phyloP scores from a whole-genome alignment of 2,797 vertebrate species.

The Pantherophis alleghaniensis region DNA sequence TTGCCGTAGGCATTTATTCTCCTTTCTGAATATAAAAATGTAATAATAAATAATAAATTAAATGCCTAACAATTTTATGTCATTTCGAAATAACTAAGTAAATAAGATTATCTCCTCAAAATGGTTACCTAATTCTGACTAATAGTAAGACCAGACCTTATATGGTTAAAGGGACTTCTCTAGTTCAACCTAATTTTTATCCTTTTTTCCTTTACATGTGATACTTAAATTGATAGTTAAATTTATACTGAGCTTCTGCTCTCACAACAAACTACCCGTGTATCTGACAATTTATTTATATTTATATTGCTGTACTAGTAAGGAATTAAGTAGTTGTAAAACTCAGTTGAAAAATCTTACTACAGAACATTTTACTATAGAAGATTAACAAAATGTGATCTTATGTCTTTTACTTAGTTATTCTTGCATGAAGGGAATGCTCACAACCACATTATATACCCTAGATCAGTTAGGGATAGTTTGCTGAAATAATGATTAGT shows the following conservation, averaged over 20 bases:
- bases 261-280: slow-evolving; percentile 51
- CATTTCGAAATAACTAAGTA: neutral
- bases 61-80: neutral
- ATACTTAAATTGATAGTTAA: slow-evolving; percentile 59
- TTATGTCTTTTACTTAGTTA: neutral
- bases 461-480: neutral
- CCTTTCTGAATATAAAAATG: neutral
- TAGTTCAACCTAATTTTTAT: slow-evolving; percentile 46
- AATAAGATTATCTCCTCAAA: neutral
- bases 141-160: neutral
- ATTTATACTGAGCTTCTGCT: slow-evolving; percentile 32
- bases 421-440: neutral
- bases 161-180: slow-evolving; percentile 30
- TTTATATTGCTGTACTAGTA: neutral
- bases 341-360: neutral
- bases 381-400: neutral
- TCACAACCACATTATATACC: neutral
- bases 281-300: slow-evolving; percentile 23
- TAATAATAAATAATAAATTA: neutral
- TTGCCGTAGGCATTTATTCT: neutral
- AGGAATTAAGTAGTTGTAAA: neutral
- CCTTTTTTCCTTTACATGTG: slow-evolving; percentile 41
- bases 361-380: neutral
- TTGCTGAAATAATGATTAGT: neutral
- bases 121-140: neutral